Percentiles rank a stretch among this genome's conserved stretches.
phyloP scores from a whole-genome alignment of 2,113 vertebrate genomes.

The Gymnorhina tibicen region DNA sequence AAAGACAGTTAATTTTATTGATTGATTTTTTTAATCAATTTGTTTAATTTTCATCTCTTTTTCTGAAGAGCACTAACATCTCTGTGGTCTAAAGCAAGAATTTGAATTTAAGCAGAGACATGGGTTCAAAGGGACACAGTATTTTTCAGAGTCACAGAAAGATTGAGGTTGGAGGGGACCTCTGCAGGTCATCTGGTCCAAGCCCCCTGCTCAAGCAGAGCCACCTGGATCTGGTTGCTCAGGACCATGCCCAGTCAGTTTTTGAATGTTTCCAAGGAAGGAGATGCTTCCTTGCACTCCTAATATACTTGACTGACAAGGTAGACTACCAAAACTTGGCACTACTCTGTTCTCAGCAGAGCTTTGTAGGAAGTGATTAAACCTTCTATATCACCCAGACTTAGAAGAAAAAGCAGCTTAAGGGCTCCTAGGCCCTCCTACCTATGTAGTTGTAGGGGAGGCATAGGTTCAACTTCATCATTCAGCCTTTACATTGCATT shows the following conservation, averaged over 20 bases:
- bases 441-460: background rate
- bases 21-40: background rate
- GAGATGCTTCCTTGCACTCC: background rate
- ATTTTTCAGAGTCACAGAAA: background rate
- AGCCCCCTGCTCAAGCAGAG: background rate
- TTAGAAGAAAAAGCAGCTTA: background rate
- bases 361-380: background rate
- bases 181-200: background rate
- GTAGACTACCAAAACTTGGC: background rate
- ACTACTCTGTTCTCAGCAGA: background rate
- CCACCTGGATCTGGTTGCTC: background rate
- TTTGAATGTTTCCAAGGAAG: background rate
- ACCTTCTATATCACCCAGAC: background rate
- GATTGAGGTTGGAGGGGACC: background rate
- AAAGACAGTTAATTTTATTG: background rate
- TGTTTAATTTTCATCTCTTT: background rate
- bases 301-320: background rate
- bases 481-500: background rate
- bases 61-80: background rate
- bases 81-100: background rate
- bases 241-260: background rate
- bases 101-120: background rate
- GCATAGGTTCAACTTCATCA: background rate
- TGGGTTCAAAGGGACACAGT: background rate
- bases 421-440: background rate